Percentiles rank a stretch among this genome's conserved stretches.
Conservation (phyloP, 2,888 invertebrate genomes). For the Prosapia bicincta region DNA sequence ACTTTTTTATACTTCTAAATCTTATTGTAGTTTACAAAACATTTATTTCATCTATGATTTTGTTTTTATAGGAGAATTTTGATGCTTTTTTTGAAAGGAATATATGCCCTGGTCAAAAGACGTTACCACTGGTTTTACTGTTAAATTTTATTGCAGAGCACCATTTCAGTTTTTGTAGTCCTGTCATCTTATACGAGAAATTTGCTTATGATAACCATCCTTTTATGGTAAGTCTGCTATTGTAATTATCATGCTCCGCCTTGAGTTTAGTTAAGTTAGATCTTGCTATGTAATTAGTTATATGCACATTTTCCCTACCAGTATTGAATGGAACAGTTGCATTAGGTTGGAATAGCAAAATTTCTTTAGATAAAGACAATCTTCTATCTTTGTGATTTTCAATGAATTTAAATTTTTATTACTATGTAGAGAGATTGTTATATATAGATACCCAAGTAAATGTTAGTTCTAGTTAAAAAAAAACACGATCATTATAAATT, state of each 20-base stretch:
- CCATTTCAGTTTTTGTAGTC: not conserved
- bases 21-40: no score
- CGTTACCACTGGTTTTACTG: not conserved
- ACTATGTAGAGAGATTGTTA: no score
- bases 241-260: not conserved
- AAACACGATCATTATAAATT: no score
- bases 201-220: not conserved
- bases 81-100: not conserved
- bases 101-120: not conserved
- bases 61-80: not conserved
- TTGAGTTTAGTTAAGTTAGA: not conserved
- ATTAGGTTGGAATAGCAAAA: not conserved
- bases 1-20: no score
- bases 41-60: no score
- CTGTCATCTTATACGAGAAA: not conserved
- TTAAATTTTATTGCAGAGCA: not conserved
- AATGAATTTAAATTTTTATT: no score
- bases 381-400: no score
- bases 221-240: not conserved
- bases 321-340: not conserved
- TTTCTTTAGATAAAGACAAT: not conserved
- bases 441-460: no score
- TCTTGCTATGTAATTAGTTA: no score
- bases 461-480: no score
- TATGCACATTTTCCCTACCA: not conserved